Percentiles rank a stretch among this genome's conserved stretches.
These are phyloP conservation scores for Scrobipalpa costella DNA, from an alignment of 2,888 invertebrate genomes.

Conservation along the genomic window DNA sequence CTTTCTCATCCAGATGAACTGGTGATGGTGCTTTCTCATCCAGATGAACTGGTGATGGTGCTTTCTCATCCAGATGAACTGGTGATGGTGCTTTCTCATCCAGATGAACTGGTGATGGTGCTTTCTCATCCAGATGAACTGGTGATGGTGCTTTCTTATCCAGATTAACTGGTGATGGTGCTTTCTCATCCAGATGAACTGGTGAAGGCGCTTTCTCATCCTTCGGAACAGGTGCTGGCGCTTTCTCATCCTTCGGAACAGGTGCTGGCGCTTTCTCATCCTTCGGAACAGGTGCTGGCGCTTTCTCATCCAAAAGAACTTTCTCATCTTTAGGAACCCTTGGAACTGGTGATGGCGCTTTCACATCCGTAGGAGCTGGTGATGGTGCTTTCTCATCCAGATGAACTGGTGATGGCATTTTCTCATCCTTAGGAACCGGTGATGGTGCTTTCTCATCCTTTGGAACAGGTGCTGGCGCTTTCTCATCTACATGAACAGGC, in stretches of 20 bases:
- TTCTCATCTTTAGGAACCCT: neutral
- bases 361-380: neutral
- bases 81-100: neutral
- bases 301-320: neutral
- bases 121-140: too few species aligned
- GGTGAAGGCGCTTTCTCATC: too few species aligned
- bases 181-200: too few species aligned
- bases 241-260: too few species aligned
- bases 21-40: neutral
- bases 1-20: neutral
- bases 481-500: neutral
- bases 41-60: conserved; percentile 23
- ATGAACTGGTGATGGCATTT: conserved; percentile 25
- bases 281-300: conserved; percentile 29
- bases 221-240: too few species aligned
- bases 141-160: neutral
- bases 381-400: conserved; percentile 28
- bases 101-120: too few species aligned
- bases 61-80: conserved; percentile 29
- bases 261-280: too few species aligned
- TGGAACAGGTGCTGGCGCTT: conserved; percentile 25
- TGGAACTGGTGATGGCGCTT: too few species aligned
- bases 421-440: neutral
- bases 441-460: conserved; percentile 31
- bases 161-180: too few species aligned